Base-by-base conservation (phyloP, 2,113 vertebrate species). In the Proterorhinus semilunaris region DNA sequence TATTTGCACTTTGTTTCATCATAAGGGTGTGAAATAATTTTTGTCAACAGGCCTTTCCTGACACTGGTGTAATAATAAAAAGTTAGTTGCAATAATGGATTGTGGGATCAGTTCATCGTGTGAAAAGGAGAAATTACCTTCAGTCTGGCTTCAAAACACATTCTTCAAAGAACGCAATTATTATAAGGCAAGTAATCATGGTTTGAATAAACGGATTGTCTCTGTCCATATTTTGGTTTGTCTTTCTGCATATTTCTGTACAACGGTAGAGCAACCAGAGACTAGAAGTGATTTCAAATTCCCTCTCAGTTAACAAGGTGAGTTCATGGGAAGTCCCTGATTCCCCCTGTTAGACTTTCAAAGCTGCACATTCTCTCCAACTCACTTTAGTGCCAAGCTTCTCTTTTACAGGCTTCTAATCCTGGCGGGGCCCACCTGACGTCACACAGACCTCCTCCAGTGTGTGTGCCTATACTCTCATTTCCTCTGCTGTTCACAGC, bases 341-440 rank as follows among this genome's bases (percentile, higher is more conserved):
- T 87, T 91, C 91, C 86, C 87, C 74, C 49, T 85, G 83, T 91
- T 71, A 69, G 85, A 81, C 75, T 70, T 65, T 76, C 81, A 82
- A 65, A 81, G 80, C 83, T 78, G 76, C 82, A 80, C 76, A 68
- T 74, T 80, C 69, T 82, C 76, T 79, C 71, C 70, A 66, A 68
- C 73, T 84, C 83, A 79, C 82, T 74, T 82, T 21, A 0, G 78
- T 88, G 91, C 65, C 64, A 46, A 71, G 66, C 75, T 84, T 88
- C 85, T 82, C 94, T 96, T 98, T 96, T 96, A 98, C 96, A 96
- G 95, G 94, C 91, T 97, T 96, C 97, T 98, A 99, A 98, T 96
- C 94, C 94, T 96, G 96, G 95, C 93, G 90, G 92, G 90, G 85
- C 69, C 57, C 42, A 8, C 17, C 92, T 96, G 94, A 98, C 95